phyloP scores from a whole-genome alignment of 1,140 invertebrate species.

The Bilobella aurantiaca region DNA sequence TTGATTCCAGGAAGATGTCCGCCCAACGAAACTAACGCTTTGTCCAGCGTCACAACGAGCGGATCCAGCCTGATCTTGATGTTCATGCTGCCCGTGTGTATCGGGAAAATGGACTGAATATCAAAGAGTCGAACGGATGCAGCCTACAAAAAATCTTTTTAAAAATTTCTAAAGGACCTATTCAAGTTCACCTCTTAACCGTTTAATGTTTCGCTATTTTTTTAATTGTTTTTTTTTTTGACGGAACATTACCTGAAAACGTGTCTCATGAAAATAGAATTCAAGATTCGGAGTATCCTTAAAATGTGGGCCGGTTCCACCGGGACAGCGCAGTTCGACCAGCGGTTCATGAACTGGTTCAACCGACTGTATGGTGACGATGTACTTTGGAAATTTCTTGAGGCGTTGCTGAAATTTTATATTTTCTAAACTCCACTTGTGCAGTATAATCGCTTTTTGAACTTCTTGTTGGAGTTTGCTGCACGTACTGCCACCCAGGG shows the following conservation, averaged over 20 bases:
- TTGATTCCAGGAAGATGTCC: conserved; percentile 2
- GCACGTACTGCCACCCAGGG: conserved; percentile 13
- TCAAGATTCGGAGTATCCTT: conserved; percentile 15
- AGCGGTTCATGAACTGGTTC: conserved; percentile 23
- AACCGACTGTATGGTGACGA: conserved; percentile 28
- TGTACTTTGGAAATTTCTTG: conserved; percentile 27
- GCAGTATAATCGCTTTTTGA: conserved; percentile 24
- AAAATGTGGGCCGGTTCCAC: not conserved
- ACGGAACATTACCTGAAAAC: conserved; percentile 9
- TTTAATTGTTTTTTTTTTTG: too few species aligned
- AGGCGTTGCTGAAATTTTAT: conserved; percentile 31
- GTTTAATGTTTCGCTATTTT: too few species aligned
- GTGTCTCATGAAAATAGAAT: conserved; percentile 25
- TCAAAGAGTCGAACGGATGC: conserved; percentile 31
- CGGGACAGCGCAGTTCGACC: conserved; percentile 26
- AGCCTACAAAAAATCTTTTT: conserved; percentile 9
- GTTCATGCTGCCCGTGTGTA: conserved; percentile 23
- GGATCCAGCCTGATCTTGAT: conserved; percentile 29
- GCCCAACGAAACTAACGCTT: conserved; percentile 4
- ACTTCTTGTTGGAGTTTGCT: conserved; percentile 24
- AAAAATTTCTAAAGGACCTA: not conserved
- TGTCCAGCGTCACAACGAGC: conserved; percentile 23
- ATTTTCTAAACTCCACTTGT: conserved; percentile 28
- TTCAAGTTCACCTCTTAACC: too few species aligned
- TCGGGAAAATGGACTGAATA: conserved; percentile 31